A percentile compares a stretch with the other conserved stretches of the same genome.
phyloP scores from a whole-genome alignment of 2,113 vertebrate genomes.

The Boleophthalmus pectinirostris region DNA sequence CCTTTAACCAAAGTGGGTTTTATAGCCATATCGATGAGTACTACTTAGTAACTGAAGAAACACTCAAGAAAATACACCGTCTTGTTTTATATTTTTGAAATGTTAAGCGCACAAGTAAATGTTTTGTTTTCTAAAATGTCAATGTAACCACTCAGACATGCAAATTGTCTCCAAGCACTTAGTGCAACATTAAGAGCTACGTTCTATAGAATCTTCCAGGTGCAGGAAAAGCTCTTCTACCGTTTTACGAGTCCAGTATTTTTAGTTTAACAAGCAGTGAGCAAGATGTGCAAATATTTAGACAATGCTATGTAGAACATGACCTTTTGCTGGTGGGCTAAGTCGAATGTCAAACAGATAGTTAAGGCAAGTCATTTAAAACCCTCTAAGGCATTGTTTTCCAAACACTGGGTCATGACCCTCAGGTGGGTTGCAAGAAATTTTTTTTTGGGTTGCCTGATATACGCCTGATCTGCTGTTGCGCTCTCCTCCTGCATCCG shows the following conservation, averaged over 20 bases:
- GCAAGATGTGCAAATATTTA: background rate
- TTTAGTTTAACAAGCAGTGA: background rate
- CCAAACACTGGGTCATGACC: no score
- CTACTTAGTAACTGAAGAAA: background rate
- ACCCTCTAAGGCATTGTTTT: no score
- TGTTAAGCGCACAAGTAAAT: background rate
- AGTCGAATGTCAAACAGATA: background rate
- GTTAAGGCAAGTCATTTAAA: background rate
- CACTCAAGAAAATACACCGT: background rate
- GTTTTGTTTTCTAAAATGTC: constrained; percentile 1
- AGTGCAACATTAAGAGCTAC: background rate
- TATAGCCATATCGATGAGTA: no score
- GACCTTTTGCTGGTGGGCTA: background rate
- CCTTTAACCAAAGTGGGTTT: no score
- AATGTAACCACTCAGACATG: constrained; percentile 1
- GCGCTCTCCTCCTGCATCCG: no score
- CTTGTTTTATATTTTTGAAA: background rate
- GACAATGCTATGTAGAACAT: background rate
- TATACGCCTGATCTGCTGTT: no score
- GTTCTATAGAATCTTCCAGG: background rate
- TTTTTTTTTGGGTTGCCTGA: no score
- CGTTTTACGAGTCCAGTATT: background rate
- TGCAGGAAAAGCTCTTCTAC: background rate
- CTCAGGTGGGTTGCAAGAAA: no score
- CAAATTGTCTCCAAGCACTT: background rate